Evolutionary conservation across 1,140 invertebrate genomes (phyloP).

Genomic region (Drosophila funebris): DNA sequence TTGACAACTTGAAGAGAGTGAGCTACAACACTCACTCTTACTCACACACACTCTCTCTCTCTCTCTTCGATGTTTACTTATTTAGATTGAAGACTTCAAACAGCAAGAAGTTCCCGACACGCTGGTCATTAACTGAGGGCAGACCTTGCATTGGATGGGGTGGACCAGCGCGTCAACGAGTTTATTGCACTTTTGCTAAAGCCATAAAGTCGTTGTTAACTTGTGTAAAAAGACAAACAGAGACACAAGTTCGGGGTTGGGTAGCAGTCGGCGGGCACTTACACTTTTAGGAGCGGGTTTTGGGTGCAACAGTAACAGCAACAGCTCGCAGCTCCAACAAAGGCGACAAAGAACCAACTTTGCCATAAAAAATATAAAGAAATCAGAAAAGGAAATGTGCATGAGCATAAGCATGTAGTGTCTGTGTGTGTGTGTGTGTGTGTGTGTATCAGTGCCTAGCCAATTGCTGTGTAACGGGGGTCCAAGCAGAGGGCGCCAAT

Average conservation of each 20-base stretch:
- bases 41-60: constrained; percentile 19
- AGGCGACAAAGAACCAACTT: constrained; percentile 70
- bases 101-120: constrained; percentile 36
- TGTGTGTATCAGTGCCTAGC: constrained; percentile 10
- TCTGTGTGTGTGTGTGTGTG: background rate
- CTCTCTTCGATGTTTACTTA: constrained; percentile 12
- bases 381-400: constrained; percentile 41
- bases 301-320: constrained; percentile 10
- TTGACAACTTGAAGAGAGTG: constrained; percentile 7
- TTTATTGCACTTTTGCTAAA: constrained; percentile 75
- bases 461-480: constrained; percentile 20
- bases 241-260: constrained; percentile 28
- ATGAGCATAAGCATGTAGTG: too few relatives aligned
- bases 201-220: constrained; percentile 43
- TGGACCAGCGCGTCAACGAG: constrained; percentile 46
- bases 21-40: constrained; percentile 2
- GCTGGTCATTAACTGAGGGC: constrained; percentile 57
- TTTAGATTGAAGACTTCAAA: constrained; percentile 53
- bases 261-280: constrained; percentile 47
- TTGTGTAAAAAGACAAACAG: constrained; percentile 63
- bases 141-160: constrained; percentile 8
- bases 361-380: constrained; percentile 44
- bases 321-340: constrained; percentile 48
- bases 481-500: constrained; percentile 15
- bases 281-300: constrained; percentile 57